Evolutionary conservation across 2,888 invertebrate species (phyloP).

Genomic region (Chymomyza fuscimana): DNA sequence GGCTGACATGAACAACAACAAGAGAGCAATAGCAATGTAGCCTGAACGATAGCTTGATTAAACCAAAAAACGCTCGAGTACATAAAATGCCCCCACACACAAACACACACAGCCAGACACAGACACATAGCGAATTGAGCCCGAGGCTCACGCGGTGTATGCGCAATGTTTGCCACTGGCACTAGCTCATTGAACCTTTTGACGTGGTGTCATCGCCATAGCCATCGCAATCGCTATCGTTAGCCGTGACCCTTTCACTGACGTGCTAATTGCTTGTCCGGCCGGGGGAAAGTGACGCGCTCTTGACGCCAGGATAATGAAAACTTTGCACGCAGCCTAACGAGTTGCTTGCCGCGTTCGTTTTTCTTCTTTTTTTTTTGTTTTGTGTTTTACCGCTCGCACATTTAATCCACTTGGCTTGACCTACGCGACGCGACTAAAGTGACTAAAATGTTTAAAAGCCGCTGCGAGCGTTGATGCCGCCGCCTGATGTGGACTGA

Average conservation of each 20-base stretch:
- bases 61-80: slow-evolving; percentile 31
- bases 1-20: slow-evolving; percentile 10
- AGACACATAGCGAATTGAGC: background rate
- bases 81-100: background rate
- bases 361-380: slow-evolving; percentile 7
- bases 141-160: slow-evolving; percentile 49
- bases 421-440: slow-evolving; percentile 70
- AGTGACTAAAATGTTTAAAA: slow-evolving; percentile 58
- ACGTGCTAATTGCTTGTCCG: slow-evolving; percentile 60
- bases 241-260: slow-evolving; percentile 37
- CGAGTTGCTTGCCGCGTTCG: background rate
- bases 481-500: slow-evolving; percentile 15
- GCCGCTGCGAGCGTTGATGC: slow-evolving; percentile 20
- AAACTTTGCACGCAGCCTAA: slow-evolving; percentile 23
- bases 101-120: slow-evolving; percentile 2
- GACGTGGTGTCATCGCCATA: slow-evolving; percentile 23
- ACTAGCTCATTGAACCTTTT: slow-evolving; percentile 41
- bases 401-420: slow-evolving; percentile 70
- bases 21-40: background rate
- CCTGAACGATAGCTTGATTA: slow-evolving; percentile 38
- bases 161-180: slow-evolving; percentile 33
- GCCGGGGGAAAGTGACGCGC: background rate
- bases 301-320: slow-evolving; percentile 47
- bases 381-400: slow-evolving; percentile 19
- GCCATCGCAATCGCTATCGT: background rate